A percentile compares a stretch with the other conserved stretches of the same genome.
Evolutionary conservation across 2,888 invertebrate genomes (phyloP).

Genomic region (Lucinisca nassula): DNA sequence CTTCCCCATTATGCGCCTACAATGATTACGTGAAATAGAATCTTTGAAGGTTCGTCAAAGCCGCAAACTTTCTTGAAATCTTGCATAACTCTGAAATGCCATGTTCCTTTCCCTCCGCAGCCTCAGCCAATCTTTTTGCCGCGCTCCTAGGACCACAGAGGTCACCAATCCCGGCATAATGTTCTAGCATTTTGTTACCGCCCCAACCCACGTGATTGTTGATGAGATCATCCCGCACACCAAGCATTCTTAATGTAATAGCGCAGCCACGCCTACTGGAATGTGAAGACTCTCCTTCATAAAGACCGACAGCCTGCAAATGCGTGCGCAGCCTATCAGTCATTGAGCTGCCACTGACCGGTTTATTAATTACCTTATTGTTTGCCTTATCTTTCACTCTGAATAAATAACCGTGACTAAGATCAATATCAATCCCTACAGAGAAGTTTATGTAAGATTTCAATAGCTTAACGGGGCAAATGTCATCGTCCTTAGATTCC

Average conservation of each 20-base stretch:
- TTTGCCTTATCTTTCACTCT: not conserved
- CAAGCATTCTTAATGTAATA: constrained; percentile 3
- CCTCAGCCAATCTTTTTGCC: not conserved
- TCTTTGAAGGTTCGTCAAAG: no score
- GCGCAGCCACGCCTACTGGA: constrained; percentile 9
- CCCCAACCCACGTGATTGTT: constrained; percentile 25
- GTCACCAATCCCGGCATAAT: constrained; percentile 20
- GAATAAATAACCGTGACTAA: constrained; percentile 6
- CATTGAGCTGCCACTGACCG: not conserved
- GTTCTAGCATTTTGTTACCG: not conserved
- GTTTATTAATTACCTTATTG: not conserved
- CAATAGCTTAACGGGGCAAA: constrained; percentile 7
- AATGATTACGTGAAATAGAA: no score
- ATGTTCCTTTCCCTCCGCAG: no score
- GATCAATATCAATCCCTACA: not conserved
- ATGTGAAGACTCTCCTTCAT: constrained; percentile 13
- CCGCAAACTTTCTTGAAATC: no score
- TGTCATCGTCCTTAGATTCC: not conserved
- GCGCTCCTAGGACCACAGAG: not conserved
- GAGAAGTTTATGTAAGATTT: not conserved
- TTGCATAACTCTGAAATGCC: no score
- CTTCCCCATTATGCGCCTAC: no score
- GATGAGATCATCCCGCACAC: not conserved
- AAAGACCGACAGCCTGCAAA: not conserved
- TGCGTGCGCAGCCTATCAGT: constrained; percentile 1